Percentiles rank a stretch among this genome's conserved stretches.
Conservation (phyloP, 2,888 invertebrate genomes). For the Sisyra nigra region DNA sequence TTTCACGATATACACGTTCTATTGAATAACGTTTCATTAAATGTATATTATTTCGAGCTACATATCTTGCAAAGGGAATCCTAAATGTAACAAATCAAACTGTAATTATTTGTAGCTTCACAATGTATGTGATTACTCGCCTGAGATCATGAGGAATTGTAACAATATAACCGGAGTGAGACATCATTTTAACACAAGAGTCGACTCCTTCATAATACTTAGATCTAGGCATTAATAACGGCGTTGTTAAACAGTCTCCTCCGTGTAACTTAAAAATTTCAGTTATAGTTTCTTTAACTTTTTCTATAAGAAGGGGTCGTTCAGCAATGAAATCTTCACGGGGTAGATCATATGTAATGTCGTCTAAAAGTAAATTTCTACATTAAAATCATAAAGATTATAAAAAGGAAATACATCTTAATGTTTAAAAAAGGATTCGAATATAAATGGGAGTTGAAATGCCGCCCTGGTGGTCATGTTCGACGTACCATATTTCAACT, state of each 20-base stretch:
- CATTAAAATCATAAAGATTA: too few species aligned
- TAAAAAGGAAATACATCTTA: neutral
- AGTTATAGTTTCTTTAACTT: constrained; percentile 22
- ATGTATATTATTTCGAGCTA: constrained; percentile 63
- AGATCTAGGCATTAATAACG: constrained; percentile 63
- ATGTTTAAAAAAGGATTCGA: too few species aligned
- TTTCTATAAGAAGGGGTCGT: constrained; percentile 18
- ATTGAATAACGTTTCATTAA: constrained; percentile 72
- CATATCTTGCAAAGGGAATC: constrained; percentile 64
- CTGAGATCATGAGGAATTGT: constrained; percentile 73
- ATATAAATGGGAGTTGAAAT: constrained; percentile 28
- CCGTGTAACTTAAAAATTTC: constrained; percentile 61
- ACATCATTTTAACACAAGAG: constrained; percentile 66
- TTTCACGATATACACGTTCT: constrained; percentile 73
- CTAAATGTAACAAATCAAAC: constrained; percentile 20
- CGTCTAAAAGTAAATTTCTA: constrained; percentile 47
- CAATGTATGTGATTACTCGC: constrained; percentile 18
- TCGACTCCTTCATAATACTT: constrained; percentile 39
- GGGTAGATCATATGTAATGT: constrained; percentile 58
- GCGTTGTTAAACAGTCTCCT: constrained; percentile 61
- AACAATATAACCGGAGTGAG: constrained; percentile 70
- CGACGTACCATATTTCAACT: too few species aligned
- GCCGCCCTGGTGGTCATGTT: too few species aligned
- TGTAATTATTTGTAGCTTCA: neutral
- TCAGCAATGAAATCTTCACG: neutral